Base-by-base conservation (phyloP, 30 jellyfish, hydroid and myxozoan species). In the Catostylus mosaicus region DNA sequence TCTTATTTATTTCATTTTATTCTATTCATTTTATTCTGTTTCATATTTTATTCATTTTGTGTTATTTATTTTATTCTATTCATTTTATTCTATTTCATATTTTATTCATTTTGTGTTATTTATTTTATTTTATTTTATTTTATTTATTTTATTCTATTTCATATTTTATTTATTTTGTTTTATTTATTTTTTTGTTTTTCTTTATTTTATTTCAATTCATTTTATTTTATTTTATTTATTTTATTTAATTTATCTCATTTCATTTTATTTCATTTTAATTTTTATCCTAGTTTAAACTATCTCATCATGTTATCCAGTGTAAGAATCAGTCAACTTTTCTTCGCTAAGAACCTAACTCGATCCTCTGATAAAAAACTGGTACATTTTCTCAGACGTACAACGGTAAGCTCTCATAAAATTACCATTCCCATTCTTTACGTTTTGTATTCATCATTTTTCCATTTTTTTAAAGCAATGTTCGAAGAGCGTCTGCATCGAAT, bases 401-500 rank as follows among this genome's bases (percentile, higher is more conserved):
- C n/a, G n/a, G n/a, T n/a, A n/a, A n/a, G n/a, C n/a, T n/a, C n/a
- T n/a, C n/a, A n/a, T n/a, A n/a, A n/a, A n/a, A n/a, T n/a, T n/a
- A n/a, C n/a, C n/a, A n/a, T n/a, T n/a, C n/a, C n/a, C n/a, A n/a
- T n/a, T n/a, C n/a, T n/a, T n/a, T n/a, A n/a, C 32, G 9, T 30
- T 59, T 22, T 59, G 9, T 5, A 6, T 59, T 59, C 20, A 9
- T 59, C 36, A 6, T 59, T 59, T 20, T 59, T 59, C 72, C 18
- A 6, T 20, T 59, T 20, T 30, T 9, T 59, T 22, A 20, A 43
- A 43, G 56, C 12, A 43, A 43, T 43, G 56, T 43, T 8, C 56
- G 60, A 12, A 38, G 64, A 31, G 47, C 56, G 5, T 51, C 77
- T 35, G 71, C 64, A 9, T 51, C 67, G 34, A 30, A 50, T 35